Evolutionary conservation across 1,140 invertebrate genomes (phyloP), one percentile per base, ranked within the genome.

Genomic region (Eumaeus atala): DNA sequence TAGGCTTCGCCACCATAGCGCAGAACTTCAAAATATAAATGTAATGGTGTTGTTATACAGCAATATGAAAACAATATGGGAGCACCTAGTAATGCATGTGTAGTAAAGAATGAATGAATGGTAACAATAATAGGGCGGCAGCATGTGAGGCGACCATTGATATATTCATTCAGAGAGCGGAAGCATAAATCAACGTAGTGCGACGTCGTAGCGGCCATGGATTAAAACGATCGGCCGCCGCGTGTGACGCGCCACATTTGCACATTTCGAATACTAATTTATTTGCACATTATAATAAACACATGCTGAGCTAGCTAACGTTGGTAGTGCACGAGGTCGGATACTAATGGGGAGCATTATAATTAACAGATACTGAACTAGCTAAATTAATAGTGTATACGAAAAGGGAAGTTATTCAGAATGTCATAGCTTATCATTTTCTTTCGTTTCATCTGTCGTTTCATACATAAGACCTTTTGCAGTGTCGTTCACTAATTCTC

Each of bases 101-200:
- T 62, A 48, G 53, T 63, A 72, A 67, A 61, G 51, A 47, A 36
- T 78, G 74, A 78, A 80, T 83, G 75, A 72, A 80, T 64, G 67
- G 47, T 63, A 70, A 77, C 74, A 77, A 70, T 72, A 73, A 66
- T 59, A 67, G 56, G 63, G 59, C 61, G 57, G 53, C 56, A 58
- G 66, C 71, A 75, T 74, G 70, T 70, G 75, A 67, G 64, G 58
- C 67, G 69, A 62, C 67, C 77, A 76, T 77, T 83, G 76, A 83
- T 81, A 76, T 77, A 70, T 82, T 72, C 78, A 81, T 84, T 84
- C 77, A 79, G 60, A 60, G 54, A 73, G 72, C 74, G 81, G 81
- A 81, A 74, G 76, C 76, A 78, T 84, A 83, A 81, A 83, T 84
- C 77, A 84, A 67, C 69, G 69, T 72, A 65, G 59, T 58, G 68